phyloP scores from a whole-genome alignment of 2,888 invertebrate genomes.

The Drosophila sordidula region DNA sequence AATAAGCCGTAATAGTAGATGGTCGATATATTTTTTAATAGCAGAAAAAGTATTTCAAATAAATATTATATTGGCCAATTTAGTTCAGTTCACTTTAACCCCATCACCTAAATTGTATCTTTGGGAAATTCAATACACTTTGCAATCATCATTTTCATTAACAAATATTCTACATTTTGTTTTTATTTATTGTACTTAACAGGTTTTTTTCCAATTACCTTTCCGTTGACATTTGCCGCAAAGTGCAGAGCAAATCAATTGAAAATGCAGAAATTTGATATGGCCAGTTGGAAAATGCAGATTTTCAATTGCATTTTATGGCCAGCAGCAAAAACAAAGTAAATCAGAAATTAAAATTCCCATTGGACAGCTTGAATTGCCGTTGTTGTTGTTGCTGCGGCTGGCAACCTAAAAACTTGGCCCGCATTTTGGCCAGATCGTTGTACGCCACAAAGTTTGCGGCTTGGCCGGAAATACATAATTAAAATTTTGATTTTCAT shows the following conservation, averaged over 20 bases:
- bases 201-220: neutral
- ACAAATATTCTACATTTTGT: neutral
- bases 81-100: too few relatives aligned
- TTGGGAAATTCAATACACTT: neutral
- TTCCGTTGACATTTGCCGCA: neutral
- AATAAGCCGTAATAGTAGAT: neutral
- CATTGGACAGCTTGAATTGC: slow-evolving; percentile 27
- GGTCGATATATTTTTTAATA: neutral
- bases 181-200: too few relatives aligned
- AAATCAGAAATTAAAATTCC: slow-evolving; percentile 41
- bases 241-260: slow-evolving; percentile 27
- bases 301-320: slow-evolving; percentile 27
- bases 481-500: slow-evolving; percentile 53
- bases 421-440: slow-evolving; percentile 38
- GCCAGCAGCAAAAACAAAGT: slow-evolving; percentile 16
- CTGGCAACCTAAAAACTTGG: slow-evolving; percentile 26
- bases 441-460: slow-evolving; percentile 19
- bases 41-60: too few relatives aligned
- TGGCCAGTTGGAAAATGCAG: slow-evolving; percentile 20
- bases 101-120: too few relatives aligned
- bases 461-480: slow-evolving; percentile 45
- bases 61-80: too few relatives aligned
- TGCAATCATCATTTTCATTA: neutral
- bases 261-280: slow-evolving; percentile 12
- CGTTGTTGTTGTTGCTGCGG: slow-evolving; percentile 7